Evolutionary conservation across 1,140 invertebrate species (phyloP).

Genomic region (Lepidurus arcticus): DNA sequence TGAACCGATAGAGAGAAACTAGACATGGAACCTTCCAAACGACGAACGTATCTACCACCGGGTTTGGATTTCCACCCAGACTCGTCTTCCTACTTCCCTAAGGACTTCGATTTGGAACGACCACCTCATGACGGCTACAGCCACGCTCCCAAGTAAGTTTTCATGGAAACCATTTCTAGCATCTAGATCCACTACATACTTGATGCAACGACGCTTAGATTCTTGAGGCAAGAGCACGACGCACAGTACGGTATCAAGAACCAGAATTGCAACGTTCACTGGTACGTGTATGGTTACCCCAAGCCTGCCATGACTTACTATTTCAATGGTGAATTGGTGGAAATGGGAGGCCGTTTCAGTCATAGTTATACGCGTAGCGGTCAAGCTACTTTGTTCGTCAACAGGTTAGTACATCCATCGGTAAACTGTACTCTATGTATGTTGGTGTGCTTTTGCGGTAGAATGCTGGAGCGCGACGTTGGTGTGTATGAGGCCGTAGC

Average conservation of each 20-base stretch:
- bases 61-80: constrained; percentile 80
- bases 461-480: constrained; percentile 82
- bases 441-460: constrained; percentile 39
- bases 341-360: constrained; percentile 69
- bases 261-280: constrained; percentile 77
- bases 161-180: not conserved
- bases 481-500: constrained; percentile 90
- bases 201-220: constrained; percentile 47
- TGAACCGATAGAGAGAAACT: constrained; percentile 56
- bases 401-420: constrained; percentile 25
- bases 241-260: constrained; percentile 81
- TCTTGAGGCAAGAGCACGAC: constrained; percentile 76
- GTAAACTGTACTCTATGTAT: not conserved
- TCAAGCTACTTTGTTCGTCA: constrained; percentile 52
- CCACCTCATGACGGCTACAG: constrained; percentile 75
- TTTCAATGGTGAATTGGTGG: constrained; percentile 74
- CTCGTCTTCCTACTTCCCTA: constrained; percentile 80
- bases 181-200: not conserved
- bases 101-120: constrained; percentile 80
- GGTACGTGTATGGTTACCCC: constrained; percentile 89
- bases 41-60: constrained; percentile 68
- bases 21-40: constrained; percentile 70
- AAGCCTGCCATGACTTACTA: constrained; percentile 83
- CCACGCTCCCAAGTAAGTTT: constrained; percentile 48
- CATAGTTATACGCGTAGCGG: constrained; percentile 82